Percentiles rank a stretch among this genome's conserved stretches.
Evolutionary conservation across 2,888 invertebrate genomes (phyloP).

Genomic region (Standfussiana lucernea): DNA sequence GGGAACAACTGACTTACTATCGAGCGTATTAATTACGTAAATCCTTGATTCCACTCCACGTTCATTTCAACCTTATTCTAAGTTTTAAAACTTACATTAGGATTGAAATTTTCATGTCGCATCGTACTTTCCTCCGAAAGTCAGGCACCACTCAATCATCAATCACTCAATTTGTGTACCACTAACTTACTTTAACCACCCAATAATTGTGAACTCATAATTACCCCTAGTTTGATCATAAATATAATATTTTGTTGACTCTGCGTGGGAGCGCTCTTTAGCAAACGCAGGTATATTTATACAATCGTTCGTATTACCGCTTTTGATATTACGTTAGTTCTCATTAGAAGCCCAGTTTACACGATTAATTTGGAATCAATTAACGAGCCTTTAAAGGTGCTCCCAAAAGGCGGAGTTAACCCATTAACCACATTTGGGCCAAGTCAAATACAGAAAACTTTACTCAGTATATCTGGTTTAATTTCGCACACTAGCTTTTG

Average conservation of each 20-base stretch:
- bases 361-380: slow-evolving; percentile 52
- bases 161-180: slow-evolving; percentile 20
- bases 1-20: neutral
- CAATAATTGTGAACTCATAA: slow-evolving; percentile 50
- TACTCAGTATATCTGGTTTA: neutral
- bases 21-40: neutral
- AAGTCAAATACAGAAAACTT: slow-evolving; percentile 11
- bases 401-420: slow-evolving; percentile 12
- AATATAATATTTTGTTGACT: slow-evolving; percentile 51
- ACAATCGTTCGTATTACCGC: slow-evolving; percentile 25
- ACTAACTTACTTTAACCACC: slow-evolving; percentile 16
- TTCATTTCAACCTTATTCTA: too few relatives aligned
- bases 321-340: slow-evolving; percentile 41
- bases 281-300: slow-evolving; percentile 31
- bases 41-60: neutral
- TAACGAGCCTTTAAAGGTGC: slow-evolving; percentile 14
- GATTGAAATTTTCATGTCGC: neutral
- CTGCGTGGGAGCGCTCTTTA: slow-evolving; percentile 10
- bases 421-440: neutral
- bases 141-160: neutral
- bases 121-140: neutral
- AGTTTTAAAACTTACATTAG: too few relatives aligned
- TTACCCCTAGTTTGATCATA: slow-evolving; percentile 38
- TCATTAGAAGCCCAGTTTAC: slow-evolving; percentile 32
- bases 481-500: too few relatives aligned